Percentiles rank a stretch among this genome's conserved stretches.
Conservation (phyloP, 2,113 vertebrate genomes). For the Marmota monax region DNA sequence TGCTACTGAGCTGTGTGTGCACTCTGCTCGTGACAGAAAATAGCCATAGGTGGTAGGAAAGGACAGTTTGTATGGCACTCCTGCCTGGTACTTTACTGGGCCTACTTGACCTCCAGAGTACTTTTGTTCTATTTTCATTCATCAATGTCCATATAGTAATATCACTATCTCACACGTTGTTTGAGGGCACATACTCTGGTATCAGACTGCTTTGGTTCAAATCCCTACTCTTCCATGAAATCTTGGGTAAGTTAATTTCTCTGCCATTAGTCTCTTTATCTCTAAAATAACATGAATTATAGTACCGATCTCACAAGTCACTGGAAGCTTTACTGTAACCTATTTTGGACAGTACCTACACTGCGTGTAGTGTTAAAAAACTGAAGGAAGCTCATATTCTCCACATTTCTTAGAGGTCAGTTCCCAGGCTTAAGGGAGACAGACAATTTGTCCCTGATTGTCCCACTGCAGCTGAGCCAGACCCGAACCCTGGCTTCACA, state of each 20-base stretch:
- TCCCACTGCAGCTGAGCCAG: not conserved
- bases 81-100: not conserved
- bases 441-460: accelerated
- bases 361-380: not conserved
- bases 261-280: not conserved
- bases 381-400: not conserved
- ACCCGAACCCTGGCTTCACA: not conserved
- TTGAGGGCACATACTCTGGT: not conserved
- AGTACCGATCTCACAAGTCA: not conserved
- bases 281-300: conserved; percentile 11
- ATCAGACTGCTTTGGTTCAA: not conserved
- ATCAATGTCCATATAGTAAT: not conserved
- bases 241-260: not conserved
- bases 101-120: not conserved
- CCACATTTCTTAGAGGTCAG: not conserved
- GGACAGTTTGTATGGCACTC: not conserved
- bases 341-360: not conserved
- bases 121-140: not conserved
- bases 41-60: not conserved
- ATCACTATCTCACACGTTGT: not conserved
- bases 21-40: not conserved
- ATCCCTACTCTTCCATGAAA: not conserved
- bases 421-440: not conserved
- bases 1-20: not conserved
- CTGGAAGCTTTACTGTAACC: not conserved